These are phyloP conservation scores for Axis porcinus DNA, from an alignment of 2,113 vertebrate species.

Conservation along the genomic window DNA sequence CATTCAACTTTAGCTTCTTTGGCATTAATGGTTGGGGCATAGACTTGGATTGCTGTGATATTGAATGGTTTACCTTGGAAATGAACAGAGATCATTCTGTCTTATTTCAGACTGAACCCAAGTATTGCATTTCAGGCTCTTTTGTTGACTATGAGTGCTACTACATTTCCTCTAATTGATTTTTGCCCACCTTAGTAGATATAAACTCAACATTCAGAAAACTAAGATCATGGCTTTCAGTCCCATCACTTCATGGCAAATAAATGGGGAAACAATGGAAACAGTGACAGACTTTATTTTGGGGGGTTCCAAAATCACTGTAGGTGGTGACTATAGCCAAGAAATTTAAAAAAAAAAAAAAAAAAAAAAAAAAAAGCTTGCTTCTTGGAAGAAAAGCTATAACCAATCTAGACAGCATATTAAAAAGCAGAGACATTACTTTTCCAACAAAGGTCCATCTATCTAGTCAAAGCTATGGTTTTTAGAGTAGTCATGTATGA, in stretches of 20 bases:
- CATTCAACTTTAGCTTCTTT: background rate
- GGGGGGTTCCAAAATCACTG: background rate
- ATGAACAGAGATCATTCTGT: background rate
- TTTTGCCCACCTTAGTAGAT: background rate
- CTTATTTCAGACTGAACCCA: background rate
- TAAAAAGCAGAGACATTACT: background rate
- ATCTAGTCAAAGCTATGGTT: background rate
- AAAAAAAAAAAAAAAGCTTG: fast-evolving
- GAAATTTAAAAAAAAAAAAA: background rate
- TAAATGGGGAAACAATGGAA: background rate
- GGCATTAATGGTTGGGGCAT: background rate
- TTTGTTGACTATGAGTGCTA: background rate
- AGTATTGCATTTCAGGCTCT: background rate
- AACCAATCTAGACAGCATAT: background rate
- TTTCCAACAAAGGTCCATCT: background rate
- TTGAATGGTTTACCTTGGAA: background rate
- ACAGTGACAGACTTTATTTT: background rate
- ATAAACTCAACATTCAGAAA: background rate
- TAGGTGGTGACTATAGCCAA: background rate
- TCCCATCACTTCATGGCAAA: background rate
- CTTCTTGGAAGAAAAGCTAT: background rate
- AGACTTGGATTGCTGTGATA: background rate
- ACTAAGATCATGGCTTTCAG: background rate
- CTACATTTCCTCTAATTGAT: background rate
- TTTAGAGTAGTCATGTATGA: background rate